Evolutionary conservation across 2,888 invertebrate species (phyloP).

Genomic region (Caenorhabditis virilis): DNA sequence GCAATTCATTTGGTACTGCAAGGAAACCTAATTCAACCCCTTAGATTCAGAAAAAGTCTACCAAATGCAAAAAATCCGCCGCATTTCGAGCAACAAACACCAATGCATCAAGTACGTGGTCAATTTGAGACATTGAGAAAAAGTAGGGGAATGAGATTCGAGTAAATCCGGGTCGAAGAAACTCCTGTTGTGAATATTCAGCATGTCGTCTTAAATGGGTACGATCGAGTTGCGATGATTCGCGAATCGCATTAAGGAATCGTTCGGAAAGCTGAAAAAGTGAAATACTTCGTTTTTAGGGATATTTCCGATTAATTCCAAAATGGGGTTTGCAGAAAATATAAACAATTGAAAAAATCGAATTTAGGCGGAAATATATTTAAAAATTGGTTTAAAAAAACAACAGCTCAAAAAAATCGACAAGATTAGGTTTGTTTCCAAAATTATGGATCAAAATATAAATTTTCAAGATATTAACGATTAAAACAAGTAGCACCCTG

Average conservation of each 20-base stretch:
- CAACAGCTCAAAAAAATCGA: too few species aligned
- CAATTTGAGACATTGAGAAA: conserved; percentile 70
- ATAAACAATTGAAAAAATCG: too few species aligned
- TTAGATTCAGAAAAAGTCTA: conserved; percentile 6
- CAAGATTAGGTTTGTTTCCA: too few species aligned
- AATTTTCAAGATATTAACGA: too few species aligned
- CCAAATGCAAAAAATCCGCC: conserved; percentile 81
- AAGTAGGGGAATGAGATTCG: conserved; percentile 85
- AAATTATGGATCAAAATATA: too few species aligned
- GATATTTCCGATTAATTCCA: too few species aligned
- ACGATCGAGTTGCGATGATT: conserved; percentile 74
- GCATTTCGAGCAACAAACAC: conserved; percentile 85
- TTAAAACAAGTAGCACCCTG: too few species aligned
- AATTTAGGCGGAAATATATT: too few species aligned
- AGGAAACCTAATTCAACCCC: too few species aligned
- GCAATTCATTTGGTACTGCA: conserved; percentile 82
- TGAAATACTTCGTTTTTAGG: too few species aligned
- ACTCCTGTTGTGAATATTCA: conserved; percentile 71
- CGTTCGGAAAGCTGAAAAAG: conserved; percentile 76
- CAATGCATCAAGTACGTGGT: conserved; percentile 76
- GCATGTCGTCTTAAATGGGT: conserved; percentile 71
- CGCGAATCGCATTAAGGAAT: conserved; percentile 78
- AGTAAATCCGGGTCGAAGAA: conserved; percentile 79
- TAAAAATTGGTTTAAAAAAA: too few species aligned
- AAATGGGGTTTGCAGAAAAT: too few species aligned